Conservation (phyloP, 2,888 invertebrate species). For the Sinotaia quadrata region DNA sequence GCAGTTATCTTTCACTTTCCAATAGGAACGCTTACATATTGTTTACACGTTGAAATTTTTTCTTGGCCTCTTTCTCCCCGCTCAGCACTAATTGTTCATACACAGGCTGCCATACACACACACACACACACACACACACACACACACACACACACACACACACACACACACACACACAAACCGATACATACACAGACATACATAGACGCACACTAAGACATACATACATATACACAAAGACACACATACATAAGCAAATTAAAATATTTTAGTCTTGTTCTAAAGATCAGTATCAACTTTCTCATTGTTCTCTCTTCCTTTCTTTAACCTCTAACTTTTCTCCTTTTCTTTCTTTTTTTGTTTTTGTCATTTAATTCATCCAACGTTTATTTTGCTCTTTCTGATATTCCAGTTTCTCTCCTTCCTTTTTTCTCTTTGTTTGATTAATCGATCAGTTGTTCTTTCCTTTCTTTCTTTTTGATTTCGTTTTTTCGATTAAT, state of each 20-base stretch:
- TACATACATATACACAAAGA: neutral
- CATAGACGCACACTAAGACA: neutral
- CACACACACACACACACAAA: constrained; percentile 1
- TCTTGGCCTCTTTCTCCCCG: no score
- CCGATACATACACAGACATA: neutral
- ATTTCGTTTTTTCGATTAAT: neutral
- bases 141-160: neutral
- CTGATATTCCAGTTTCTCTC: neutral
- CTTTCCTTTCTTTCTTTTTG: neutral
- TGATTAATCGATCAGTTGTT: no score
- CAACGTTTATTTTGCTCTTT: neutral
- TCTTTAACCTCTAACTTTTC: neutral
- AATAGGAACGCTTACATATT: no score
- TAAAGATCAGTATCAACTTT: no score
- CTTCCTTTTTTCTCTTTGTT: neutral
- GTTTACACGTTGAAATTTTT: no score
- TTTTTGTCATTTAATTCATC: neutral
- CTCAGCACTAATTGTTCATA: no score
- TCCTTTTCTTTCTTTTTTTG: neutral
- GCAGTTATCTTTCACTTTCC: no score
- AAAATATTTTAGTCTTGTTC: no score
- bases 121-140: constrained; percentile 4
- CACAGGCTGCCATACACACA: no score
- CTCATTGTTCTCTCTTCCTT: neutral
- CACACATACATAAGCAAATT: neutral